Evolutionary conservation across 2,113 vertebrate species (phyloP), one percentile per base, ranked within the genome.

Genomic region (Salvator merianae): DNA sequence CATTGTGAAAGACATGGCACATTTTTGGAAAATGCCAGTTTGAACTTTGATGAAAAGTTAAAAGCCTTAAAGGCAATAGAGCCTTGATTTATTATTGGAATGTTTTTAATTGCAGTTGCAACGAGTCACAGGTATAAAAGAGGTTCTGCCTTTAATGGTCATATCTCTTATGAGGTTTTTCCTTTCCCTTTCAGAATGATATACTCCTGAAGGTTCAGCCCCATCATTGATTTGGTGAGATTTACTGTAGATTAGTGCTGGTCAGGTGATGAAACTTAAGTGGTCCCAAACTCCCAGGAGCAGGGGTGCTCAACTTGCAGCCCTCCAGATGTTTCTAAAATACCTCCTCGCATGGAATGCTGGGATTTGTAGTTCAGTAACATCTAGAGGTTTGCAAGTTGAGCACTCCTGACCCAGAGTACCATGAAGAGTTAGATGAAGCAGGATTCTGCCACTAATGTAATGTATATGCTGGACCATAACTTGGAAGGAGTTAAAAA

Each of bases 21-120:
- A 96, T 96, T 96, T 97, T 97, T 93, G 96, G 83, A 77, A 69
- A 94, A 96, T 94, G 93, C 94, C 94, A 92, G 93, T 85, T 95
- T 97, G 95, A 96, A 97, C 95, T 95, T 94, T 95, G 93, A 93
- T 90, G 72, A 94, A 94, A 96, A 97, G 95, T 96, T 97, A 97
- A 97, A 97, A 97, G 96, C 96, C 96, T 96, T 94, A 95, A 94
- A 93, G 74, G 83, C 94, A 95, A 91, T 94, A 87, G 89, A 78
- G 65, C 86, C 87, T 88, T 96, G 96, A 97, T 97, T 97, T 97
- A 97, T 96, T 92, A 90, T 86, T 84, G 76, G 95, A 93, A 89
- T 96, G 95, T 95, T 95, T 96, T 97, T 97, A 96, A 97, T 96
- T 95, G 96, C 91, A 89, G 92, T 91, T 94, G 87, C 89, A 92